Base-by-base conservation (phyloP, 2,888 invertebrate genomes). In the Teleogryllus oceanicus region DNA sequence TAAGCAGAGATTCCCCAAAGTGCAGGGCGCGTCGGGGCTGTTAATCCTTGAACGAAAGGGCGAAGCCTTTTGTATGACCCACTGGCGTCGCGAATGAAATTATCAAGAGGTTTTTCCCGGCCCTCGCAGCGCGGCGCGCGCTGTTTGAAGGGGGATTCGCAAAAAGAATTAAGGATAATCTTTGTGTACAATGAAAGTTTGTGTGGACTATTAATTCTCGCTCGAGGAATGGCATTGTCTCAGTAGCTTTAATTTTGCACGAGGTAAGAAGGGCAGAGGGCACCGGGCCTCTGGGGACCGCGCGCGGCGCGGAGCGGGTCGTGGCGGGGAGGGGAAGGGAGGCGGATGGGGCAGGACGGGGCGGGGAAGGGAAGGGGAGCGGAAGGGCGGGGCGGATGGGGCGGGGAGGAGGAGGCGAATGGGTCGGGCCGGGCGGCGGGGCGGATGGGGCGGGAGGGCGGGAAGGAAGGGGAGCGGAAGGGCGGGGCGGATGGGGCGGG, bases 241-340 rank as follows among this genome's bases (percentile, higher is more conserved):
- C 77, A 82, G 78, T 78, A 78, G 79, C 80, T 82, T 81, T 82
- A 82, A 82, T 82, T 82, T 80, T 82, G 82, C 80, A 82, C 79
- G 80, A 81, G 78, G 37, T 20, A 24, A 16, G 21, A 24, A 81
- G 78, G 37, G 13, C 12, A 16, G 21, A 24, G 75, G 75, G 75
- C 24, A 75, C 75, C 13, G 21, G 75, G 11, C 11, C 13, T 13
- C n/a, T 11, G 75, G 75, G 75, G 76, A 75, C 50, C n/a, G 24
- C 4, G 11, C 18, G 21, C 81, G 77, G 80, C 81, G 20, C 78
- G 80, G 20, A 62, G 81, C 24, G 82, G 81, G 80, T 24, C 74
- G 81, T 13, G 79, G 78, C 3, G 62, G 21, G 21, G 82, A 81
- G 79, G 80, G 79, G 50, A 81, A 80, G 24, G 74, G 81, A 18